phyloP scores from a whole-genome alignment of 2,113 vertebrate genomes.

The Calidris pygmaea region DNA sequence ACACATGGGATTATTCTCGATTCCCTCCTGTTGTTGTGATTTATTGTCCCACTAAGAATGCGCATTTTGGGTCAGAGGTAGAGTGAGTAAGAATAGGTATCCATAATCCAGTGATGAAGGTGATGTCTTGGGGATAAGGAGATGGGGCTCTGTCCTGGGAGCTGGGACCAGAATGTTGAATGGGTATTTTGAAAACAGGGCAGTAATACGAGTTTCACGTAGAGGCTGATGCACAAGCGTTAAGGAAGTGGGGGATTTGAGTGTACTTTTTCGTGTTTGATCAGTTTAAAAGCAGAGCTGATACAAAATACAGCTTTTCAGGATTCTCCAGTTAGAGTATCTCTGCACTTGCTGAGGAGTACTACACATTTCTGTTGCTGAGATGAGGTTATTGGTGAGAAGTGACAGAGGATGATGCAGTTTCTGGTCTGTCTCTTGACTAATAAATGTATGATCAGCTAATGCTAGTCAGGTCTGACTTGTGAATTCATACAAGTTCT shows the following conservation, averaged over 20 bases:
- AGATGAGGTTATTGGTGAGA: background rate
- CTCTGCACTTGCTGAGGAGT: background rate
- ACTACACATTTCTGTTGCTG: background rate
- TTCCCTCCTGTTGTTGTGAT: background rate
- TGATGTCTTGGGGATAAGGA: background rate
- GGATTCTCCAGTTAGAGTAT: background rate
- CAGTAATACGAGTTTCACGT: background rate
- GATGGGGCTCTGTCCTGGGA: background rate
- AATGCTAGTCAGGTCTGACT: background rate
- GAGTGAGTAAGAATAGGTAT: background rate
- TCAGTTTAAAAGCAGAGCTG: background rate
- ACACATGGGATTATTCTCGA: fast-evolving
- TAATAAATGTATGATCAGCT: background rate
- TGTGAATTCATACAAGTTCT: background rate
- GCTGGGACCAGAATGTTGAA: background rate
- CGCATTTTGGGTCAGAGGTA: background rate
- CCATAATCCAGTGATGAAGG: background rate
- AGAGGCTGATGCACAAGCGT: background rate
- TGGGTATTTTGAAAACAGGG: background rate
- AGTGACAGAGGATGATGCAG: background rate
- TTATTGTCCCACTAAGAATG: background rate
- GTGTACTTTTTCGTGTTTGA: background rate
- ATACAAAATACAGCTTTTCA: background rate
- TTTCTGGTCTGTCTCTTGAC: background rate
- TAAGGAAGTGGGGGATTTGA: background rate